These are phyloP conservation scores for Oxyruncus cristatus DNA, from an alignment of 2,113 vertebrate species.

Conservation along the genomic window DNA sequence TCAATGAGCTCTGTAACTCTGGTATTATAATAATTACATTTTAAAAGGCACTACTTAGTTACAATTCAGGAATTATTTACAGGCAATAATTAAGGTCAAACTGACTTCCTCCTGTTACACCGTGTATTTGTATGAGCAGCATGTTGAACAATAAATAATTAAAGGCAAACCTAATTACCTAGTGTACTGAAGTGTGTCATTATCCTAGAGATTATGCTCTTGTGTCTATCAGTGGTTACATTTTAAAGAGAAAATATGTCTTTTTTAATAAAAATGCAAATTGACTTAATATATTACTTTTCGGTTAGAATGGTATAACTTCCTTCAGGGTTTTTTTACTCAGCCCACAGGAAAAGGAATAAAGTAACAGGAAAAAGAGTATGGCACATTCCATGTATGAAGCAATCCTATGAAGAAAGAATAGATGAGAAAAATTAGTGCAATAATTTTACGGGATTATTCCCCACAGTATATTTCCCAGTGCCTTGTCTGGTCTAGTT, in stretches of 20 bases:
- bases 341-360: constrained; percentile 9
- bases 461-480: constrained; percentile 40
- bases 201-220: background rate
- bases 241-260: background rate
- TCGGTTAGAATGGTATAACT: background rate
- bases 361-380: constrained; percentile 20
- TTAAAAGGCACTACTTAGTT: constrained; percentile 68
- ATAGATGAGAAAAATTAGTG: constrained; percentile 51
- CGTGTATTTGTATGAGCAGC: constrained; percentile 16
- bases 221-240: background rate
- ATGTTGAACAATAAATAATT: constrained; percentile 44
- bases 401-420: constrained; percentile 50
- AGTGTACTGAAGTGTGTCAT: constrained; percentile 36
- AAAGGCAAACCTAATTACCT: constrained; percentile 29
- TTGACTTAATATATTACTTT: background rate
- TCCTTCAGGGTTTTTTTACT: background rate
- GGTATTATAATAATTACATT: constrained; percentile 58
- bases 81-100: constrained; percentile 63
- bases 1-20: constrained; percentile 58
- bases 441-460: constrained; percentile 43
- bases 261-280: background rate
- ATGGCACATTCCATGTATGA: background rate
- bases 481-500: constrained; percentile 66
- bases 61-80: constrained; percentile 64
- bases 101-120: constrained; percentile 51